A percentile compares a stretch with the other conserved stretches of the same genome.
These are phyloP conservation scores for Laterallus jamaicensis DNA, from an alignment of 2,113 vertebrate genomes.

Conservation along the genomic window DNA sequence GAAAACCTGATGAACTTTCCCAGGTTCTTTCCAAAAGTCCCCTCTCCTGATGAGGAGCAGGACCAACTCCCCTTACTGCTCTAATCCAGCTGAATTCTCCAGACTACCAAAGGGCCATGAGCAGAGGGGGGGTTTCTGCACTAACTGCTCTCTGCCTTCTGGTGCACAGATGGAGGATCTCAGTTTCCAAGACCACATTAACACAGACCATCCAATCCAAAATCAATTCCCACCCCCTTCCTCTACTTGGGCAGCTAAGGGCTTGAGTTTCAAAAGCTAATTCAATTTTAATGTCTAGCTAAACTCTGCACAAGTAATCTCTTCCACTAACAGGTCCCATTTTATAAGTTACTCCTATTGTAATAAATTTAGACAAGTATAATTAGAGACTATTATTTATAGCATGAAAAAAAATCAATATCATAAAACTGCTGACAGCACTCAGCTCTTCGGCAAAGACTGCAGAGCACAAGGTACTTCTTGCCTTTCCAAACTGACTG, in stretches of 20 bases:
- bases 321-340: conserved; percentile 13
- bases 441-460: background rate
- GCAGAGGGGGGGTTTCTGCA: background rate
- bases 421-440: conserved; percentile 41
- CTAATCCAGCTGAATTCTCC: background rate
- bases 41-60: background rate
- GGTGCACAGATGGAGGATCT: background rate
- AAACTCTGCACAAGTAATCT: conserved; percentile 43
- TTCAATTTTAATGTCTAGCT: conserved; percentile 42
- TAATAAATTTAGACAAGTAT: conserved; percentile 60
- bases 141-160: background rate
- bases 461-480: background rate
- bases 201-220: conserved; percentile 6
- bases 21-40: background rate
- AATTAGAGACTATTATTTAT: conserved; percentile 62
- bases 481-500: background rate
- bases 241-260: background rate
- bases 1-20: background rate
- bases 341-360: conserved; percentile 42
- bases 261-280: conserved; percentile 52
- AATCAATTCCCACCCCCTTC: background rate
- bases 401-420: conserved; percentile 56
- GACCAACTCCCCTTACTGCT: background rate
- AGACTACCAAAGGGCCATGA: background rate
- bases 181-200: background rate